A percentile compares a stretch with the other conserved stretches of the same genome.
These are phyloP conservation scores for Mormyrus hasselquistii DNA, from an alignment of 2,797 vertebrate species.

Conservation along the genomic window DNA sequence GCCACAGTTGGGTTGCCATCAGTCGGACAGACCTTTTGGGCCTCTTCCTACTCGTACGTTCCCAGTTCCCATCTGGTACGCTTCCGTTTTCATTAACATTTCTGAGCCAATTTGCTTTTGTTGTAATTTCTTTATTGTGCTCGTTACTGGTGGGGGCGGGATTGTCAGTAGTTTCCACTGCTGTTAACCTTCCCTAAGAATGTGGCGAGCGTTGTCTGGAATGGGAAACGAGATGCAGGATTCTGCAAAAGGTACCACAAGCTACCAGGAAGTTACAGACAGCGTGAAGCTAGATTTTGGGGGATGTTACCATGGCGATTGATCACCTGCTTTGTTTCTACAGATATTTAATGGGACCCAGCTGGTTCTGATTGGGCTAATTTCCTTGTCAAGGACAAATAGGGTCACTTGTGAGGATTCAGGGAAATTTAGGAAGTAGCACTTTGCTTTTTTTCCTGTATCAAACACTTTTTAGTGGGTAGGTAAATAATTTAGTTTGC, in stretches of 20 bases:
- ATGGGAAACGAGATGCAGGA: not conserved
- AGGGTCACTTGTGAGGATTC: not conserved
- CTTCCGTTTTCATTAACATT: not conserved
- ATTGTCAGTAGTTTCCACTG: not conserved
- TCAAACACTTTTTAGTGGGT: not conserved
- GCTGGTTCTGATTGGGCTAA: not conserved
- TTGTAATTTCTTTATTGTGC: not conserved
- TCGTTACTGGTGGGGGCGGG: not conserved
- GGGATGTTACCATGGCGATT: not conserved
- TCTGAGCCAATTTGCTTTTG: not conserved
- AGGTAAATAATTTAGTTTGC: not conserved
- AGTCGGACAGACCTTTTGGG: not conserved
- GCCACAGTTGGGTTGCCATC: not conserved
- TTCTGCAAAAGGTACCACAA: not conserved
- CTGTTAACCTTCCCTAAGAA: not conserved
- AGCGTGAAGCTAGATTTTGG: not conserved
- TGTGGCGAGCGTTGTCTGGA: not conserved
- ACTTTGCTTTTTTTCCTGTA: not conserved
- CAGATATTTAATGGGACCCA: slow-evolving; percentile 1
- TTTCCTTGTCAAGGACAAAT: not conserved
- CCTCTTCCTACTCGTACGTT: not conserved
- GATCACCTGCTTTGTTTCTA: not conserved
- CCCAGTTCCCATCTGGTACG: slow-evolving; percentile 10
- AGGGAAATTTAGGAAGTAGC: not conserved
- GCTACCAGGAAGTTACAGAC: not conserved